Evolutionary conservation across 2,113 vertebrate genomes (phyloP).

Genomic region (Elephas maximus): DNA sequence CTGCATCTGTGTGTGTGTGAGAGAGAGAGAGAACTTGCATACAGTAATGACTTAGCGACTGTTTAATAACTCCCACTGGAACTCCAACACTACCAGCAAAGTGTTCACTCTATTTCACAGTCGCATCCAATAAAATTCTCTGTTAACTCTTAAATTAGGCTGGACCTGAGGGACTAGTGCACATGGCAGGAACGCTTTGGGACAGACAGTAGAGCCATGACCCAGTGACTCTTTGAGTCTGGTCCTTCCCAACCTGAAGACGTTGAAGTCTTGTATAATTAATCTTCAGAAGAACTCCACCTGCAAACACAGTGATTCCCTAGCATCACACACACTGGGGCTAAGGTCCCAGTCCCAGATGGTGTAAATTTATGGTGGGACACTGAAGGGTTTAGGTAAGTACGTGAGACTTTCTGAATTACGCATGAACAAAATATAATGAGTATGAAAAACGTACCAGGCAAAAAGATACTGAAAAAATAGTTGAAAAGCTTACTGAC

Average conservation of each 20-base stretch:
- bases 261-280: neutral
- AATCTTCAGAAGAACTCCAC: neutral
- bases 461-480: neutral
- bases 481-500: neutral
- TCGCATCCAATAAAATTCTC: constrained; percentile 13
- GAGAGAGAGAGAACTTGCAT: neutral
- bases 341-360: neutral
- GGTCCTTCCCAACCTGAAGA: neutral
- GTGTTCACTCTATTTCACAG: neutral
- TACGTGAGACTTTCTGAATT: neutral
- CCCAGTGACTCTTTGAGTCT: neutral
- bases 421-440: neutral
- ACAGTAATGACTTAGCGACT: neutral
- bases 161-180: neutral
- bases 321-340: rapidly evolving
- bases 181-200: neutral
- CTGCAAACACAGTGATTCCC: neutral
- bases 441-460: neutral
- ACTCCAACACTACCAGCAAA: neutral
- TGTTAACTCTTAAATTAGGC: neutral
- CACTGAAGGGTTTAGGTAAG: constrained; percentile 39
- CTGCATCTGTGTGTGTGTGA: too few species aligned
- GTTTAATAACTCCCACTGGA: constrained; percentile 52
- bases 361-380: neutral
- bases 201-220: neutral